phyloP scores from a whole-genome alignment of 2,797 vertebrate genomes.

The Pipistrellus pygmaeus region DNA sequence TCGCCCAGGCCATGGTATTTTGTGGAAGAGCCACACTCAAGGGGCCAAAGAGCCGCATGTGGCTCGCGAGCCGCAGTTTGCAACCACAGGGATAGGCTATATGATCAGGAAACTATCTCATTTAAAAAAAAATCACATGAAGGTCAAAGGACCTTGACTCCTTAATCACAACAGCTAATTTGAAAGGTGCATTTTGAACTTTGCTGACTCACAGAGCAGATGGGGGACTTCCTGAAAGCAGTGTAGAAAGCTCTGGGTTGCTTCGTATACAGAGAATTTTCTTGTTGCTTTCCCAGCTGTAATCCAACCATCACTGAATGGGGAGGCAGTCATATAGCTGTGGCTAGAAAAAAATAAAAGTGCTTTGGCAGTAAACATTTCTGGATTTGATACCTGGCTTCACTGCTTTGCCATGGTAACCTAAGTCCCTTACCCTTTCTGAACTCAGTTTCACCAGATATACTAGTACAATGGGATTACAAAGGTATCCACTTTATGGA shows the following conservation, averaged over 20 bases:
- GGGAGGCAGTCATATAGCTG: not conserved
- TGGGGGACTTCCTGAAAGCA: not conserved
- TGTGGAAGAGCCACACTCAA: no score
- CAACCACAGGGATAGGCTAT: no score
- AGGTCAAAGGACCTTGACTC: not conserved
- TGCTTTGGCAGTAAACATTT: not conserved
- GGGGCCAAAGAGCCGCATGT: no score
- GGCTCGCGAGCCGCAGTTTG: no score
- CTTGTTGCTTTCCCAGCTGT: not conserved
- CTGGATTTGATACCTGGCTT: not conserved
- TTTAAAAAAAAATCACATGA: not conserved
- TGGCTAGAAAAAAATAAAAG: not conserved
- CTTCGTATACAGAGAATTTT: not conserved
- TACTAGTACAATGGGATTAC: not conserved
- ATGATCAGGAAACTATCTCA: not conserved
- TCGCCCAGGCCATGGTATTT: no score
- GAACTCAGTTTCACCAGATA: not conserved
- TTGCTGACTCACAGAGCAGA: slow-evolving; percentile 3
- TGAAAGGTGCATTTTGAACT: slow-evolving; percentile 22
- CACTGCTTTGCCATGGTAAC: not conserved
- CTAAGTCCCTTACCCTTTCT: not conserved
- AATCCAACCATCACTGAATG: not conserved
- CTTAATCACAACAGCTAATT: not conserved
- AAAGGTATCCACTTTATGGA: not conserved
- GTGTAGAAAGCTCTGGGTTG: not conserved